Evolutionary conservation across 2,888 invertebrate genomes (phyloP).

Genomic region (Encarsia formosa): DNA sequence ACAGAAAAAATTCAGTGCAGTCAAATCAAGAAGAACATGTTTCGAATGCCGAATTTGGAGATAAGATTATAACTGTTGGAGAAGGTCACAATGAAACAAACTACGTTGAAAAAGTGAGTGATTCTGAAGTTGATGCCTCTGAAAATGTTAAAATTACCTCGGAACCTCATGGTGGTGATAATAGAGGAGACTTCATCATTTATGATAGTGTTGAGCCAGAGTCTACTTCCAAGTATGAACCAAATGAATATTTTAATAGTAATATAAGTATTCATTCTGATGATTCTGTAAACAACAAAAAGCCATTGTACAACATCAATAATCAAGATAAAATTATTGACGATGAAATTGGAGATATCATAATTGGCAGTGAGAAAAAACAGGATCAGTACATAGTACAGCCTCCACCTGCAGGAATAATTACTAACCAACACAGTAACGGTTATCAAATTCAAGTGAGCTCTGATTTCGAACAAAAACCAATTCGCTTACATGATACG

Average conservation of each 20-base stretch:
- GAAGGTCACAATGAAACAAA: not conserved
- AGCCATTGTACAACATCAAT: not conserved
- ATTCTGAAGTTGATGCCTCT: constrained; percentile 38
- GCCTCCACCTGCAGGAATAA: too few species aligned
- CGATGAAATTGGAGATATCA: constrained; percentile 27
- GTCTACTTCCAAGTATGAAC: too few species aligned
- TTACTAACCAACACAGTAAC: too few species aligned
- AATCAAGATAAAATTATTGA: constrained; percentile 11
- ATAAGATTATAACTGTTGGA: constrained; percentile 2
- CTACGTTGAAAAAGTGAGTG: constrained; percentile 11
- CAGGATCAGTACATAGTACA: constrained; percentile 13
- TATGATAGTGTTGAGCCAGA: too few species aligned
- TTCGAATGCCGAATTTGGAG: not conserved
- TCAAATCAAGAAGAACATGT: not conserved
- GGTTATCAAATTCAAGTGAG: not conserved
- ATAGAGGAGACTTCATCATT: constrained; percentile 1
- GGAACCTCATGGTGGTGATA: constrained; percentile 11
- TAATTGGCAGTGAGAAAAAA: constrained; percentile 25
- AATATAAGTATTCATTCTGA: not conserved
- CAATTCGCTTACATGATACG: constrained; percentile 4
- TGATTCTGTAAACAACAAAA: not conserved
- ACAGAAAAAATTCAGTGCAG: not conserved
- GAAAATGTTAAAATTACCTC: constrained; percentile 33
- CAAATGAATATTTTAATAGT: not conserved
- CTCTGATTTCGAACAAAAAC: constrained; percentile 28